Evolutionary conservation across 2,888 invertebrate species (phyloP).

Genomic region (Malthinus seriepunctatus): DNA sequence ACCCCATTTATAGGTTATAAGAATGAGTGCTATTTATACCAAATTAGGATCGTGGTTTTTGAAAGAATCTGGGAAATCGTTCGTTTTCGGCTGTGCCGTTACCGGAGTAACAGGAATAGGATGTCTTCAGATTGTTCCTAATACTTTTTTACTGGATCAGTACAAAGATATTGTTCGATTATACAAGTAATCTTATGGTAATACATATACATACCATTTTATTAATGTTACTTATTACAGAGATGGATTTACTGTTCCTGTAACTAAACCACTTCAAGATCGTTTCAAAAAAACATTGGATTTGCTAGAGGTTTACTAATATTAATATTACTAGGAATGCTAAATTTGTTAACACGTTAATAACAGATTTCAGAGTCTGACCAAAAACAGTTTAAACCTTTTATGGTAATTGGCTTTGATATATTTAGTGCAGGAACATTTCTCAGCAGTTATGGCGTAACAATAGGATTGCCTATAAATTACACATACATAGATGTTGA

Average conservation of each 20-base stretch:
- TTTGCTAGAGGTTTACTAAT: conserved; percentile 56
- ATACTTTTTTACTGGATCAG: conserved; percentile 64
- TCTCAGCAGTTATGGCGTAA: conserved; percentile 60
- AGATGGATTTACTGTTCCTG: conserved; percentile 61
- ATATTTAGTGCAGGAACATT: conserved; percentile 68
- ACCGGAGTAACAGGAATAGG: conserved; percentile 54
- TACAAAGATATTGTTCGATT: conserved; percentile 66
- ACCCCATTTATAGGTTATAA: background rate
- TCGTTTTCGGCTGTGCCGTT: conserved; percentile 57
- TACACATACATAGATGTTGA: conserved; percentile 63
- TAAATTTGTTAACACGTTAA: background rate
- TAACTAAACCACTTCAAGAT: conserved; percentile 57
- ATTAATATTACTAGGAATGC: background rate
- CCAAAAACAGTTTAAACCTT: conserved; percentile 62
- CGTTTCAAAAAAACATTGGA: conserved; percentile 63
- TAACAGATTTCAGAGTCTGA: conserved; percentile 46
- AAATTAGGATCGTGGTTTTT: conserved; percentile 57
- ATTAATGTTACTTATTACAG: conserved; percentile 49
- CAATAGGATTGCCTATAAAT: conserved; percentile 75
- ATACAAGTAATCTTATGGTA: conserved; percentile 60
- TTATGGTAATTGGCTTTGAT: conserved; percentile 75
- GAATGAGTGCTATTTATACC: conserved; percentile 32
- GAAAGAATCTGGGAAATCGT: conserved; percentile 59
- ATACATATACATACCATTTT: background rate
- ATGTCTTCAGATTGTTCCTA: conserved; percentile 60